Conservation (phyloP, 2,888 invertebrate species). For the Napeogenes inachia region DNA sequence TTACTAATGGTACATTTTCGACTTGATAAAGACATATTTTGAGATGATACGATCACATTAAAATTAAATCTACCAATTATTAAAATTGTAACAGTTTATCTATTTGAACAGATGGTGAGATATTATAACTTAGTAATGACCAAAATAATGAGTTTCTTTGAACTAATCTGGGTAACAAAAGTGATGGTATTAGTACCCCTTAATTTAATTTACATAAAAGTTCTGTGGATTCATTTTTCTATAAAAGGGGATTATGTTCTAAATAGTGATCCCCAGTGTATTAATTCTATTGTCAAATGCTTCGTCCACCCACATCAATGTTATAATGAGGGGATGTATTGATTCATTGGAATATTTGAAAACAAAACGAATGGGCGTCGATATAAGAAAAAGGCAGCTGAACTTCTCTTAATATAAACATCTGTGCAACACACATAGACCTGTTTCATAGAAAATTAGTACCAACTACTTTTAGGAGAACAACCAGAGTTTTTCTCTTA, state of each 20-base stretch:
- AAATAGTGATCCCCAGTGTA: constrained; percentile 63
- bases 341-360: constrained; percentile 19
- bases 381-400: neutral
- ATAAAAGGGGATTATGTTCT: constrained; percentile 70
- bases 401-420: too few species aligned
- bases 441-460: too few species aligned
- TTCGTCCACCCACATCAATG: constrained; percentile 33
- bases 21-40: too few species aligned
- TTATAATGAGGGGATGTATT: constrained; percentile 27
- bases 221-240: constrained; percentile 67
- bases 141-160: constrained; percentile 49
- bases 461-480: too few species aligned
- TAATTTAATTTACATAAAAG: constrained; percentile 73
- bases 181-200: constrained; percentile 49
- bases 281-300: constrained; percentile 51
- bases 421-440: too few species aligned
- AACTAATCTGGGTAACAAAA: constrained; percentile 45
- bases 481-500: too few species aligned
- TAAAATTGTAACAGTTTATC: neutral
- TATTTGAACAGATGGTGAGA: constrained; percentile 45
- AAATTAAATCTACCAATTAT: too few species aligned
- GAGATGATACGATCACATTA: too few species aligned
- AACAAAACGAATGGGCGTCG: constrained; percentile 12
- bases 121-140: constrained; percentile 46
- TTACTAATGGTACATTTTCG: too few species aligned